Evolutionary conservation across 2,888 invertebrate genomes (phyloP).

Genomic region (Xestoiulus laeticollis): DNA sequence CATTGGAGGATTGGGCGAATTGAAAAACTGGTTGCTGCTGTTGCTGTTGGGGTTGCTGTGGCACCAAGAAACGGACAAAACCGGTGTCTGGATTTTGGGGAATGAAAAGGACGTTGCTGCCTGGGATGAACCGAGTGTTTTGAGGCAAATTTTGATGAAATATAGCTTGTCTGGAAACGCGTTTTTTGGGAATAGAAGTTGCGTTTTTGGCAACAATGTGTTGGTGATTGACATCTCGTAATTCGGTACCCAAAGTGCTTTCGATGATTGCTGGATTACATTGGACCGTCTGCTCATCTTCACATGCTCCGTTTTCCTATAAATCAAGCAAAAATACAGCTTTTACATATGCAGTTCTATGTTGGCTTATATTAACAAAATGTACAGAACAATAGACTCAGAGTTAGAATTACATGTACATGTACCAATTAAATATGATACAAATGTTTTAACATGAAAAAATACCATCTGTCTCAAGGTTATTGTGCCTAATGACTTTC

Average conservation of each 20-base stretch:
- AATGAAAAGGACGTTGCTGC: slow-evolving; percentile 13
- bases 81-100: slow-evolving; percentile 27
- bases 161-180: not conserved
- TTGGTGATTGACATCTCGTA: not conserved
- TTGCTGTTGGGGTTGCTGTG: not conserved
- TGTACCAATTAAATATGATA: no score
- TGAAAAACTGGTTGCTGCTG: slow-evolving; percentile 22
- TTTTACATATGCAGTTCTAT: no score
- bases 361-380: no score
- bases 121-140: not conserved
- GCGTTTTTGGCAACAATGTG: not conserved
- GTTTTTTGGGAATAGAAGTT: not conserved
- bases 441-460: no score
- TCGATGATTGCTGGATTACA: not conserved
- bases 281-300: slow-evolving; percentile 1
- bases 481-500: no score
- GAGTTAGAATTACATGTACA: no score
- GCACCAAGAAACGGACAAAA: not conserved
- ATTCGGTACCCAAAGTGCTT: no score
- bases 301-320: slow-evolving; percentile 38
- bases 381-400: no score
- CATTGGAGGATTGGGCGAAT: not conserved
- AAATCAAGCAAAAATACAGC: not conserved
- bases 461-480: no score
- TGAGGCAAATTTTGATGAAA: not conserved